Conservation (phyloP, 2,113 vertebrate species). For the Anguilla rostrata region DNA sequence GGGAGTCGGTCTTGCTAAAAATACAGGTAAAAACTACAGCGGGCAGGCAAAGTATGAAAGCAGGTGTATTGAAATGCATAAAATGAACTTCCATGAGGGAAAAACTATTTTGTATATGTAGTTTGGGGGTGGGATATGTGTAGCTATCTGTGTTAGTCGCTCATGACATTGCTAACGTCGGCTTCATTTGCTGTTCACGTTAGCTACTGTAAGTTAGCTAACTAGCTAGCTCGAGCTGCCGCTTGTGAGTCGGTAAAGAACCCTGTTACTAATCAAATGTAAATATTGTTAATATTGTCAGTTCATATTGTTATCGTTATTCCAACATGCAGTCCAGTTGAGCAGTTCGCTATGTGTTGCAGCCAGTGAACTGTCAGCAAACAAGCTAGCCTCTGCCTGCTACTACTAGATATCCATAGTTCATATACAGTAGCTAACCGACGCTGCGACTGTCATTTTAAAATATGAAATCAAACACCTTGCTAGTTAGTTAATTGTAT, state of each 20-base stretch:
- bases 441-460: neutral
- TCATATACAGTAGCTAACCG: neutral
- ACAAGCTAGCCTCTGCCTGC: neutral
- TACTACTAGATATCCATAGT: neutral
- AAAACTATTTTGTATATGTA: neutral
- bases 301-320: neutral
- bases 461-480: neutral
- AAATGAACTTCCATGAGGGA: neutral
- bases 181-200: neutral
- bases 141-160: neutral
- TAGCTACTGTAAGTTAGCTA: neutral
- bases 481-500: neutral
- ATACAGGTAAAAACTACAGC: slow-evolving; percentile 5
- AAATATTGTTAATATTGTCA: too few species aligned
- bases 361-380: neutral
- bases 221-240: neutral
- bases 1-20: slow-evolving; percentile 3
- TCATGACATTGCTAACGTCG: neutral
- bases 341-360: neutral
- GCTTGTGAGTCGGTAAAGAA: neutral
- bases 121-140: neutral
- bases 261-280: neutral
- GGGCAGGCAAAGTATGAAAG: neutral
- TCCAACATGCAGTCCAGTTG: neutral
- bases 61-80: neutral